Evolutionary conservation across 2,888 invertebrate species (phyloP), one percentile per base, ranked within the genome.

Genomic region (Leucophora obtusa): DNA sequence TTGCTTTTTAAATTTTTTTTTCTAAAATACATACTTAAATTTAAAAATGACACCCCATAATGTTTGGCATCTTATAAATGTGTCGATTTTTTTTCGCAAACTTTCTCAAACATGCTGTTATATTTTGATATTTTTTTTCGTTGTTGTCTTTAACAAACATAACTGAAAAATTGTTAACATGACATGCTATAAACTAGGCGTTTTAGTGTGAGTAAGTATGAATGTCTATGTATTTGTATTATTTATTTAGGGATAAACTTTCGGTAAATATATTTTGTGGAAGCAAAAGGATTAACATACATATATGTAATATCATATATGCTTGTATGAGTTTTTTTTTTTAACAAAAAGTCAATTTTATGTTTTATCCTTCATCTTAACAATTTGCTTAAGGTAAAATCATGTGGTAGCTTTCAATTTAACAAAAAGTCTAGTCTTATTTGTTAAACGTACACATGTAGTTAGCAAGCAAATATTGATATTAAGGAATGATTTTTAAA

Each of bases 161-260:
- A 63, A 69, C 63, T 73, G 63, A 69, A 63, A 65, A 79, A 73
- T 65, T 79, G 63, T 65, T 69, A 79, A 79, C 73, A 73, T 69
- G 69, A 58, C 72, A 73, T 63, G 35, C 73, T 54, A 14, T 21
- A 60, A 71, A 70, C 50, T 58, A 68, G 68, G 68, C 53, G 66
- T 59, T 38, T 58, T 38, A 11, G 33, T 21, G 59, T 53, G 38
- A 8, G 3, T 7, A 7, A 18, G n/a, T 56, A 17, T 35, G n/a
- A 0, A 0, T 17, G 58, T 17, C 14, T 51, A 17, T 17, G 17
- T 35, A 54, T 68, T 68, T 35, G 43, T 59, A 59, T 66, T 66
- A 53, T 74, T 66, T 73, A 66, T 59, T 74, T 74, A 24, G 33
- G 74, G 43, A 56, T 59, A 18, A n/a, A 74, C 28, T 65, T 66